These are phyloP conservation scores for Lithophane ornitopus DNA, from an alignment of 2,888 invertebrate genomes.

Conservation along the genomic window DNA sequence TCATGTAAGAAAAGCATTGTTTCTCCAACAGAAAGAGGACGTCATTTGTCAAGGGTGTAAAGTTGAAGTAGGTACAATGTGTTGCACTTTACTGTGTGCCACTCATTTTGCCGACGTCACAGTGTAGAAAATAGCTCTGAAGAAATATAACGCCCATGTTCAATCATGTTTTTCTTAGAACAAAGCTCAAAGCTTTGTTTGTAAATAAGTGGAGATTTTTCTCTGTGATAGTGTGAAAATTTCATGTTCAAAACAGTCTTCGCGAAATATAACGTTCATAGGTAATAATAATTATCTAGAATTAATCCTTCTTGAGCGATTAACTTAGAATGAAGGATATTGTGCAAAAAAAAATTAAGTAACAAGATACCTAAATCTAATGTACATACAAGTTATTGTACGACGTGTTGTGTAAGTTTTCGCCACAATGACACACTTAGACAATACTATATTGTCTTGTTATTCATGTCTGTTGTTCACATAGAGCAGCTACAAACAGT, in stretches of 20 bases:
- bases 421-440: constrained; percentile 34
- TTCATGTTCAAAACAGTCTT: not conserved
- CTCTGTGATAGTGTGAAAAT: not conserved
- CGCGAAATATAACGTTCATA: not conserved
- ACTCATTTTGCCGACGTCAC: constrained; percentile 47
- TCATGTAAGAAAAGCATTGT: constrained; percentile 1
- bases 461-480: constrained; percentile 45
- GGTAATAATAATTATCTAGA: not conserved
- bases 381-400: constrained; percentile 20
- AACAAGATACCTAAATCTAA: not conserved
- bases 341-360: not conserved
- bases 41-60: constrained; percentile 28
- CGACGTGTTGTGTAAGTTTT: constrained; percentile 23
- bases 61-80: constrained; percentile 44
- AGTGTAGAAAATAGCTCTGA: constrained; percentile 25
- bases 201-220: not conserved
- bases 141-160: constrained; percentile 31
- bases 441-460: constrained; percentile 29
- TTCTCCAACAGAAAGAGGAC: constrained; percentile 29
- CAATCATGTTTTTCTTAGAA: constrained; percentile 34
- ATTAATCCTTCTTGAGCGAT: not conserved
- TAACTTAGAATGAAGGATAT: not conserved
- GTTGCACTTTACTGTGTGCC: constrained; percentile 48
- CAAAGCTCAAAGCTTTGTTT: constrained; percentile 7
- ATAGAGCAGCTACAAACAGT: constrained; percentile 28